These are phyloP conservation scores for Fulica atra DNA, from an alignment of 2,113 vertebrate genomes.

Conservation along the genomic window DNA sequence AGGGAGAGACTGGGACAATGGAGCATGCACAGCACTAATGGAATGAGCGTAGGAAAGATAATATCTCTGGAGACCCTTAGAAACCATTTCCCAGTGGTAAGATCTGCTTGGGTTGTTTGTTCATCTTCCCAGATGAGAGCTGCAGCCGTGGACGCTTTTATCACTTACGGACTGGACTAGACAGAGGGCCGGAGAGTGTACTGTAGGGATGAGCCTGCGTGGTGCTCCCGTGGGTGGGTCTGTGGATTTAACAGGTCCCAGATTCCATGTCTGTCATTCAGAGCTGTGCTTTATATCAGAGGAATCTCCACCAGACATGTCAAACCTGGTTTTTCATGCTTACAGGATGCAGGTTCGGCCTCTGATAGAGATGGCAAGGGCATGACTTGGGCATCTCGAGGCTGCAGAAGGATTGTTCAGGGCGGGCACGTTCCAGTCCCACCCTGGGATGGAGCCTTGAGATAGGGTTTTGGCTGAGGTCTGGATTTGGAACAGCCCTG, in stretches of 20 bases:
- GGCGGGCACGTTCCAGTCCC: not conserved
- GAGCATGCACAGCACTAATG: conserved; percentile 65
- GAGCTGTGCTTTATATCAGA: not conserved
- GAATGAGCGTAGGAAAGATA: conserved; percentile 64
- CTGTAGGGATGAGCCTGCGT: not conserved
- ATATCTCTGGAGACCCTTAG: conserved; percentile 58
- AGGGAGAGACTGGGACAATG: conserved; percentile 61
- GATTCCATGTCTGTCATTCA: not conserved
- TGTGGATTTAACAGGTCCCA: not conserved
- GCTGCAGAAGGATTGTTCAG: not conserved
- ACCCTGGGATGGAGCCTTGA: not conserved
- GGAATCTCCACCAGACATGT: not conserved
- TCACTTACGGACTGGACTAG: conserved; percentile 24
- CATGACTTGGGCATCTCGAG: not conserved
- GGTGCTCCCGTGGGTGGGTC: not conserved
- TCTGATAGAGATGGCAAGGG: not conserved
- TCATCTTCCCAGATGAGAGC: conserved; percentile 58
- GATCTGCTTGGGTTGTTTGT: conserved; percentile 54
- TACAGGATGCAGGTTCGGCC: not conserved
- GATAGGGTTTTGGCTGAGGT: not conserved
- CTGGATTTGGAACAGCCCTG: not conserved
- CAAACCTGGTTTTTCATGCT: not conserved
- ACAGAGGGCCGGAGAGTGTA: not conserved
- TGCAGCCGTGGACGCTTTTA: conserved; percentile 45
- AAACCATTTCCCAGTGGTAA: conserved; percentile 60